A percentile compares a stretch with the other conserved stretches of the same genome.
Evolutionary conservation across 1,140 invertebrate genomes (phyloP).

Genomic region (Neuroterus valhalla): DNA sequence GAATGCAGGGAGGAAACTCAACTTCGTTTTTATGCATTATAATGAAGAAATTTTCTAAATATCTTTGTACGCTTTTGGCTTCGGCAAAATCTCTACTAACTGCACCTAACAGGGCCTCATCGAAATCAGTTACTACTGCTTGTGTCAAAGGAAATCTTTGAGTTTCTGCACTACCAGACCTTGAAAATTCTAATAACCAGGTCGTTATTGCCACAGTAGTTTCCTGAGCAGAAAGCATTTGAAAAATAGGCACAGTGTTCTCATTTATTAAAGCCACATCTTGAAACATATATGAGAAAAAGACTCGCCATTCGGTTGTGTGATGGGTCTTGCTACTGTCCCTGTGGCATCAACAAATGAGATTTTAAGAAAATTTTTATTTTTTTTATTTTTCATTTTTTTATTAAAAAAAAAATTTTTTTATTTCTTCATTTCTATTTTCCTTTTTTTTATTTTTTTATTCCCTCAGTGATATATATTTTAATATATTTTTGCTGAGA

Average conservation of each 20-base stretch:
- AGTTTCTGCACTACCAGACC: neutral
- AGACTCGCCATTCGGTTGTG: neutral
- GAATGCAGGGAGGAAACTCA: neutral
- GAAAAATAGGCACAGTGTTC: neutral
- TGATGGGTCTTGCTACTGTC: neutral
- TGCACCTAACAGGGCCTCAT: conserved; percentile 30
- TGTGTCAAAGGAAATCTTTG: neutral
- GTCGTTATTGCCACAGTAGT: neutral
- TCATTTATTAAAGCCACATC: neutral
- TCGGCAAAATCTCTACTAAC: conserved; percentile 6
- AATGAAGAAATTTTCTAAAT: neutral
- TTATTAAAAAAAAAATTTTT: no score
- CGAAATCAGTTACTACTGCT: conserved; percentile 33
- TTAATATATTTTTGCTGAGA: neutral
- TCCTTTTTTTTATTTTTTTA: no score
- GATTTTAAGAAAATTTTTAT: neutral
- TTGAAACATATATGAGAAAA: neutral
- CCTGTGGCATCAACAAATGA: neutral
- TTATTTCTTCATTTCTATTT: no score
- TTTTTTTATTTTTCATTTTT: no score
- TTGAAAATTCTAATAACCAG: neutral
- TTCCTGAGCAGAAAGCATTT: neutral
- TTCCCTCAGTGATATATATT: neutral
- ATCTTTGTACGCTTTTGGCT: neutral
- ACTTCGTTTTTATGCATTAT: neutral